Evolutionary conservation across 2,888 invertebrate genomes (phyloP).

Genomic region (Andrena praecox): DNA sequence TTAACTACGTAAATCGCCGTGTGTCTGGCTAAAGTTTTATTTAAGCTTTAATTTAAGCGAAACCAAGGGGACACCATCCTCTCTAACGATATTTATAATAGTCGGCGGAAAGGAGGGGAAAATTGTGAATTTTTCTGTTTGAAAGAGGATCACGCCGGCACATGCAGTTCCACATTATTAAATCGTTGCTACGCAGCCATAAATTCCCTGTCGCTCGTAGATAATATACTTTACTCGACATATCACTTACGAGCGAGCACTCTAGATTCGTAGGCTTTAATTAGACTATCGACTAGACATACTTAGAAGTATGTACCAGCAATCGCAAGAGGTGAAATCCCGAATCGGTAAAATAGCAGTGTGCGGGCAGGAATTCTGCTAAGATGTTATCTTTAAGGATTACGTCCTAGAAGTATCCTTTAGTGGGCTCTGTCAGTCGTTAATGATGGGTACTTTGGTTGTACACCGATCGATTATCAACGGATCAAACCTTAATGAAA

Average conservation of each 20-base stretch:
- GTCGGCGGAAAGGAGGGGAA: not conserved
- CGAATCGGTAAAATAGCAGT: conserved; percentile 29
- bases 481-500: conserved; percentile 41
- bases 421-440: conserved; percentile 34
- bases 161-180: conserved; percentile 47
- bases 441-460: conserved; percentile 43
- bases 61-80: not conserved
- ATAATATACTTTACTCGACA: conserved; percentile 76
- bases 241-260: conserved; percentile 76
- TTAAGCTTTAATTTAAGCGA: conserved; percentile 14
- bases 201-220: conserved; percentile 65
- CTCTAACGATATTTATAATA: not conserved
- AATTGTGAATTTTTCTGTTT: not conserved
- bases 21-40: no score
- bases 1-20: not conserved
- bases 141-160: conserved; percentile 38
- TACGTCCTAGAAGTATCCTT: conserved; percentile 38
- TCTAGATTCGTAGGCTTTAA: conserved; percentile 70
- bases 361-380: conserved; percentile 32
- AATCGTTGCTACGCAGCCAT: conserved; percentile 52
- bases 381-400: conserved; percentile 34
- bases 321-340: conserved; percentile 31
- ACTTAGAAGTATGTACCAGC: conserved; percentile 48
- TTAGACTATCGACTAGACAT: conserved; percentile 63
- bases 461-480: conserved; percentile 62